Evolutionary conservation across 92 coral and sea anemone genomes (phyloP), one percentile per base, ranked within the genome.

Genomic region (Zoanthus gigantus): DNA sequence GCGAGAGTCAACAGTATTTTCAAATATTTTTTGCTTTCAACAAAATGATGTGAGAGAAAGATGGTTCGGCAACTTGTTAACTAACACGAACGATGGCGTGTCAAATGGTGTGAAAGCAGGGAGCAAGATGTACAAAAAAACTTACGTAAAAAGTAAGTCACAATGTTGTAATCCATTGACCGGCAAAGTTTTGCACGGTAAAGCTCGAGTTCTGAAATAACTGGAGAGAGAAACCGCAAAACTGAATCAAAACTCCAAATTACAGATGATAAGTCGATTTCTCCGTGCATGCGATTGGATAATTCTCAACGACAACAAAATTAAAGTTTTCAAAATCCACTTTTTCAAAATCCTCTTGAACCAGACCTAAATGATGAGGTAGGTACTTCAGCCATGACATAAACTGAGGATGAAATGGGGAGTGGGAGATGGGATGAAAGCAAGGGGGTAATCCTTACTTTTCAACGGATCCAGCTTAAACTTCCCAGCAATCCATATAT

Each of bases 151-250:
- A 67, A 67, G 61, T n/a, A 66, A 81, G 73, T 58, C 85, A 81
- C 85, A 81, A 47, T 13, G 75, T 45, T 28, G 85, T 66, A 71
- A 65, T 81, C 75, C 85, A 75, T 30, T 63, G 85, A 81, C 31
- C 71, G 85, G 85, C 34, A 81, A 47, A 81, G 85, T 65, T 81
- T 81, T 81, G 57, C 85, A 18, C 85, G 85, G 85, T 81, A 81
- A 81, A 81, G 73, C 37, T 81, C 85, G 47, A 81, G 85, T 66
- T 81, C 85, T 81, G 85, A 67, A 45, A 81, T 81, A 66, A 81
- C 85, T 81, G 85, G 58, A 65, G 71, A 81, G 85, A 81, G 65
- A 79, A 81, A 81, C 48, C 82, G 53, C 7, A 81, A 81, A 69
- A 66, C 74, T 81, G 63, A 81, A 81, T 81, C 63, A 45, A 6